phyloP scores from a whole-genome alignment of 1,140 invertebrate genomes.

The Lineus longissimus region DNA sequence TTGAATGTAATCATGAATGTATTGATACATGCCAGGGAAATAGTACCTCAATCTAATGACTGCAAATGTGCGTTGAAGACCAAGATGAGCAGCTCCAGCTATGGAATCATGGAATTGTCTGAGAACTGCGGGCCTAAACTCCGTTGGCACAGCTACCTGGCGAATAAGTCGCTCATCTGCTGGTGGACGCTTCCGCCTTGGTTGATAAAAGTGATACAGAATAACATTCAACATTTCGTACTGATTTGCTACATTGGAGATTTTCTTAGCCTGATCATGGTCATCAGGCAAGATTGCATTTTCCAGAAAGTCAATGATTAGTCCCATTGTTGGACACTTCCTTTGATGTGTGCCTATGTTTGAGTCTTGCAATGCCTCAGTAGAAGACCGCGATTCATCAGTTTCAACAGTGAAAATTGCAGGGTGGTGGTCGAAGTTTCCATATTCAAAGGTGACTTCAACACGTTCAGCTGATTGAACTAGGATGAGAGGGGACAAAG shows the following conservation, averaged over 20 bases:
- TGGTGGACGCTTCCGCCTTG: conserved; percentile 4
- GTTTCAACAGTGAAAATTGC: background rate
- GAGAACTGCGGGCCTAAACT: background rate
- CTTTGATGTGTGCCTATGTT: conserved; percentile 8
- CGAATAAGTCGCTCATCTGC: background rate
- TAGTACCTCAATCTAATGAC: conserved; percentile 7
- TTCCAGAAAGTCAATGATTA: conserved; percentile 10
- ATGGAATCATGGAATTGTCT: background rate
- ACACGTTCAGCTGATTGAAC: background rate
- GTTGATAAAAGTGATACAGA: conserved; percentile 22
- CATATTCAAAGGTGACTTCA: background rate
- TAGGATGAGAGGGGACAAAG: background rate
- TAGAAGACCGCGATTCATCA: background rate
- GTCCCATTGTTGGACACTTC: conserved; percentile 19
- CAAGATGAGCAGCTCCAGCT: background rate
- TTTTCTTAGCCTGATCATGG: background rate
- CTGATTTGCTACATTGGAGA: conserved; percentile 11
- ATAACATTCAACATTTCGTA: conserved; percentile 19
- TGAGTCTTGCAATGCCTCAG: background rate
- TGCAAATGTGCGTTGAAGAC: conserved; percentile 4
- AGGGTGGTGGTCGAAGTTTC: background rate
- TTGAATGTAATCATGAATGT: conserved; percentile 18
- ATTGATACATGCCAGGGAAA: conserved; percentile 5
- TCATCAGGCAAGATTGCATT: conserved; percentile 8
- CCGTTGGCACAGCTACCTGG: background rate